A percentile compares a stretch with the other conserved stretches of the same genome.
phyloP scores from a whole-genome alignment of 2,113 vertebrate species.

The Tenrec ecaudatus region DNA sequence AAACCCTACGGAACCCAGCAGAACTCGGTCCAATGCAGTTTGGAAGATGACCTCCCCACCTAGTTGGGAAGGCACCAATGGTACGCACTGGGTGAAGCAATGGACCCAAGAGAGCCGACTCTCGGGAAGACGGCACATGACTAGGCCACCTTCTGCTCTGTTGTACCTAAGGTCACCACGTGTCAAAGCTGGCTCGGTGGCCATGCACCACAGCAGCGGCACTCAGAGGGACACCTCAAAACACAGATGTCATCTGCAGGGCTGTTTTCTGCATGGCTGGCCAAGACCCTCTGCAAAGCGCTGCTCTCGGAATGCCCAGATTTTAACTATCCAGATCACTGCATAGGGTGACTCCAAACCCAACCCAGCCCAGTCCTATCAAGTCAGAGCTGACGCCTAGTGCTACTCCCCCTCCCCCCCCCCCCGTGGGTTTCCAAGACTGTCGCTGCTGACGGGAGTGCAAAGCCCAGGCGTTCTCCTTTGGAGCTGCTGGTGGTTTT shows the following conservation, averaged over 20 bases:
- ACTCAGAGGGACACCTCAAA: fast-evolving
- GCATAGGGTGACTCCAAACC: too few species aligned
- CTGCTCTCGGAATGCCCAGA: background rate
- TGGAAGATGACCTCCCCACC: background rate
- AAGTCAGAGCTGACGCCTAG: too few species aligned
- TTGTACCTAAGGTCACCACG: background rate
- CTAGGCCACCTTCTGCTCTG: background rate
- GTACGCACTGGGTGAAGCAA: background rate
- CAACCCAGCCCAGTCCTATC: too few species aligned
- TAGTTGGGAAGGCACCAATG: background rate
- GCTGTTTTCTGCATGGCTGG: background rate
- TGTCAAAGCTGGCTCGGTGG: background rate
- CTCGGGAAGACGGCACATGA: background rate
- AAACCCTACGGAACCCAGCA: background rate
- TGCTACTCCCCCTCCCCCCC: too few species aligned
- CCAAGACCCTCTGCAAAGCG: background rate
- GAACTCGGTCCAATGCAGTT: background rate
- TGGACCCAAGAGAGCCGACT: background rate
- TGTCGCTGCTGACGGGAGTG: too few species aligned
- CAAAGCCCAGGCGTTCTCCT: too few species aligned
- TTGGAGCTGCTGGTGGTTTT: too few species aligned
- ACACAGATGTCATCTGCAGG: background rate
- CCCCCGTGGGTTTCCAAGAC: too few species aligned
- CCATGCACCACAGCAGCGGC: background rate
- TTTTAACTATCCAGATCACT: background rate